Conservation (phyloP, 2,888 invertebrate species). For the Aproaerema taeniolella region DNA sequence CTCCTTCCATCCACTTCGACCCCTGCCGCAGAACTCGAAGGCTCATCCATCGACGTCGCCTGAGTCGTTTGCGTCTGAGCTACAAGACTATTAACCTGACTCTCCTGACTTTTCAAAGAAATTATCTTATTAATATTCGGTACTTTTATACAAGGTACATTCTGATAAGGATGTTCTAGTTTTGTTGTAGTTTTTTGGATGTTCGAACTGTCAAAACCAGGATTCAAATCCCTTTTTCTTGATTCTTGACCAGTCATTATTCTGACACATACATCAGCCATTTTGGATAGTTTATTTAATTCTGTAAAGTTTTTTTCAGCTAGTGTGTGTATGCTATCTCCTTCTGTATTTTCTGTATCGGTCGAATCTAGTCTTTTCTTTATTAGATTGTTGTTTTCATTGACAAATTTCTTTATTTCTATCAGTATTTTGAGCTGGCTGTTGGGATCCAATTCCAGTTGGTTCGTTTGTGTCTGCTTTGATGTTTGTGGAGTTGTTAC, state of each 20-base stretch:
- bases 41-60: conserved; percentile 67
- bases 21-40: conserved; percentile 50
- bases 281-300: conserved; percentile 60
- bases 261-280: conserved; percentile 66
- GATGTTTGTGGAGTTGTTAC: conserved; percentile 25
- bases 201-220: conserved; percentile 62
- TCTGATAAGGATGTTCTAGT: conserved; percentile 28
- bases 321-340: conserved; percentile 51
- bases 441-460: conserved; percentile 40
- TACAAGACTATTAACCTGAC: conserved; percentile 26
- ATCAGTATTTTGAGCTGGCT: conserved; percentile 58
- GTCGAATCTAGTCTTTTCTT: conserved; percentile 53
- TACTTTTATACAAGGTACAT: conserved; percentile 53
- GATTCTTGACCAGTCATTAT: conserved; percentile 54
- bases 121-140: conserved; percentile 62
- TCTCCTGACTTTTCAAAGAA: conserved; percentile 46
- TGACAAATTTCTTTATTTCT: conserved; percentile 63
- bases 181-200: conserved; percentile 39
- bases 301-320: conserved; percentile 70
- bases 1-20: conserved; percentile 22
- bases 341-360: conserved; percentile 27
- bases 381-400: conserved; percentile 64
- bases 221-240: conserved; percentile 53
- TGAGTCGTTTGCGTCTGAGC: conserved; percentile 42
- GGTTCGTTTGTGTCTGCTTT: conserved; percentile 25